Base-by-base conservation (phyloP, 2,888 invertebrate species). In the Rhagonycha fulva region DNA sequence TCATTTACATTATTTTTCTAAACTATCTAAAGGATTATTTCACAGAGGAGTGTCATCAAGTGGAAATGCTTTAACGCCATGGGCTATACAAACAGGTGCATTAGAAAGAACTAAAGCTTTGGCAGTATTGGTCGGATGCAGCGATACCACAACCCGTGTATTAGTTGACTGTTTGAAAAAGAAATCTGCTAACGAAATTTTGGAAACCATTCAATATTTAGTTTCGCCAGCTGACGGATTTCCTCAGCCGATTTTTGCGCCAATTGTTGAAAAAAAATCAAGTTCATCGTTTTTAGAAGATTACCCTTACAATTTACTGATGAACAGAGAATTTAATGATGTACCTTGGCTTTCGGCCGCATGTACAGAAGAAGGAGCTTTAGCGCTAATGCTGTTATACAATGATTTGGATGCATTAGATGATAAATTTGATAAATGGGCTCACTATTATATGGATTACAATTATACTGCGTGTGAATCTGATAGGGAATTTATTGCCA, bases 321-420 rank as follows among this genome's bases (percentile, higher is more conserved):
- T 86, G 75, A 88, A 89, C 9, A 93, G 93, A 0, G 87, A 89
- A 24, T 91, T 92, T 81, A 88, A 90, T 12, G 90, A 92, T 76
- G 82, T 93, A 9, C 95, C 95, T 0, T 93, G 94, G 89, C 89
- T 95, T 71, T 89, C 91, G 1, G 91, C 92, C 2, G 90, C 92
- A 67, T 92, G 92, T 0, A 90, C 91, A n/a, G 91, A 93, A 71
- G 95, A 95, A 86, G 95, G 95, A 73, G 88, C 94, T 14, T 94
- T 93, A 82, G 94, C 94, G 26, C 93, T 91, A 47, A 91, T 92
- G 5, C 9, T 70, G 14, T 19, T 70, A 12, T 12, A 14, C 11
- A 3, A 23, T 0, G 12, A 24, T 12, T 63, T 63, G n/a, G 63
- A 63, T 24, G n/a, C 0, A 24, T 19, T 63, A 12, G 63, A 63